These are phyloP conservation scores for Drosophila pseudoobscura DNA, from an alignment of 1,140 invertebrate genomes.

Conservation along the genomic window DNA sequence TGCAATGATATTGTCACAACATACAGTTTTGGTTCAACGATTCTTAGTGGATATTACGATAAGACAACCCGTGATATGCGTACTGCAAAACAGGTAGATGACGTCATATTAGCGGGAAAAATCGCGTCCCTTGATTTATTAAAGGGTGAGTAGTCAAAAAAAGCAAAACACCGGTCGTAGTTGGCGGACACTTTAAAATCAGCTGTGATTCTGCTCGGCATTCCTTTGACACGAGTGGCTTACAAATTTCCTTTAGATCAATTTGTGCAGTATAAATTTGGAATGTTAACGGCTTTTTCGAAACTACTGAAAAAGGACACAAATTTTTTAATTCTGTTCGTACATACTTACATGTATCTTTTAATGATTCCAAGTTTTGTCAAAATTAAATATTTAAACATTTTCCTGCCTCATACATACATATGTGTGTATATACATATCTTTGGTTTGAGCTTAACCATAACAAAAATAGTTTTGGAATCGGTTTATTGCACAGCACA, in stretches of 20 bases:
- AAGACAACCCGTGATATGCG: conserved; percentile 96
- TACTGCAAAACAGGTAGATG: conserved; percentile 90
- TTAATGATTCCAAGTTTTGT: too few relatives aligned
- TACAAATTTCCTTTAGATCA: conserved; percentile 94
- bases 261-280: conserved; percentile 95
- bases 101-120: conserved; percentile 95
- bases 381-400: too few relatives aligned
- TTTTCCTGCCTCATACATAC: too few relatives aligned
- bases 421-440: too few relatives aligned
- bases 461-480: conserved; percentile 61
- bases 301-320: conserved; percentile 94
- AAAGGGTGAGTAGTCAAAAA: conserved; percentile 87
- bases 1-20: conserved; percentile 97
- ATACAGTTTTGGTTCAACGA: conserved; percentile 93
- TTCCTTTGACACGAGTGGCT: conserved; percentile 94
- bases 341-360: too few relatives aligned
- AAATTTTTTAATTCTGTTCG: conserved; percentile 29
- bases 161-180: conserved; percentile 84
- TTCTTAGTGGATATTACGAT: conserved; percentile 99
- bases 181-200: conserved; percentile 94
- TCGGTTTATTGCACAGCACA: conserved; percentile 86
- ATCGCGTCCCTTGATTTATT: conserved; percentile 97
- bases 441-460: not conserved
- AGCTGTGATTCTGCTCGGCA: conserved; percentile 97
- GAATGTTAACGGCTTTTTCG: conserved; percentile 91